Percentiles rank a stretch among this genome's conserved stretches.
These are phyloP conservation scores for Corythornis cristatus DNA, from an alignment of 2,113 vertebrate species.

Conservation along the genomic window DNA sequence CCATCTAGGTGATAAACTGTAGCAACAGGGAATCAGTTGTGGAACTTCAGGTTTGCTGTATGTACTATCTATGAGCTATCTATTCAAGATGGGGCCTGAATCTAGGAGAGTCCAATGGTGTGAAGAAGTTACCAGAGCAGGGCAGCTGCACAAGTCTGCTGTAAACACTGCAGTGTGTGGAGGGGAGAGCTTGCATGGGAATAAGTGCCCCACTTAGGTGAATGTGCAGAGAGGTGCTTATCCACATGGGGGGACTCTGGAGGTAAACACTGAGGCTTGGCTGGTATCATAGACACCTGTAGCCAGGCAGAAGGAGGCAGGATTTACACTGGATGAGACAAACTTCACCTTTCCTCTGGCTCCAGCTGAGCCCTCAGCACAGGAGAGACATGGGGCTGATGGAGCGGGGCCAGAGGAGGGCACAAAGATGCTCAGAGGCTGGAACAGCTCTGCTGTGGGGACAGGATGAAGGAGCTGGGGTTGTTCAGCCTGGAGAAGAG, in stretches of 20 bases:
- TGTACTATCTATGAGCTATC: not conserved
- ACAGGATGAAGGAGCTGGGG: no score
- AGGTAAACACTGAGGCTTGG: not conserved
- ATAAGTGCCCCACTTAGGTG: not conserved
- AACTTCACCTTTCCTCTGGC: not conserved
- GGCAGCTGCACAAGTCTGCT: not conserved
- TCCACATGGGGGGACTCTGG: not conserved
- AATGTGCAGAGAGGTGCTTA: not conserved
- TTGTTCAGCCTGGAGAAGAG: no score
- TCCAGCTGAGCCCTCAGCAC: not conserved
- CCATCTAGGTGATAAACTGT: not conserved
- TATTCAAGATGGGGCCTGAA: not conserved
- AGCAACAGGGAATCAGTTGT: not conserved
- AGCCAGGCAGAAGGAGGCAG: not conserved
- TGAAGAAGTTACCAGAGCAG: not conserved
- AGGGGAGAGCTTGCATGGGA: not conserved
- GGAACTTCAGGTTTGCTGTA: not conserved
- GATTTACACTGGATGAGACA: accelerated
- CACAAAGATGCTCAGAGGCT: no score
- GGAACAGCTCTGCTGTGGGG: no score
- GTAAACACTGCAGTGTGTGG: not conserved
- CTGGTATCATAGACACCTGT: not conserved
- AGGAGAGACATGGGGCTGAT: no score
- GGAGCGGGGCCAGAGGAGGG: no score
- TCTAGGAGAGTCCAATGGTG: not conserved